Evolutionary conservation across 2,888 invertebrate genomes (phyloP).

Genomic region (Julus scanicus): DNA sequence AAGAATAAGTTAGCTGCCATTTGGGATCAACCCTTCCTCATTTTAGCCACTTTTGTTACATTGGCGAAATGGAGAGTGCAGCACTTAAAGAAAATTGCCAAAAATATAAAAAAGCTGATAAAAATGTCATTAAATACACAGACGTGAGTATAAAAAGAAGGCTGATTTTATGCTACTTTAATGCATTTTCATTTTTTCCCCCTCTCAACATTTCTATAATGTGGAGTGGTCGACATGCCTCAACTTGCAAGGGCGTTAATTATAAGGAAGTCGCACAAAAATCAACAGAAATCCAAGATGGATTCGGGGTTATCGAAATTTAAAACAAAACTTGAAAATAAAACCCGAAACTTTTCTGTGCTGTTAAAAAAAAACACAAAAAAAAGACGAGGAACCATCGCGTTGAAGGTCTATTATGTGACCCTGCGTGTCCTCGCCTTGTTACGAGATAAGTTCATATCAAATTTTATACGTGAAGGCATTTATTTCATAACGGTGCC

Average conservation of each 20-base stretch:
- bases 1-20: neutral
- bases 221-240: neutral
- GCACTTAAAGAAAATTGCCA: slow-evolving; percentile 10
- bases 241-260: neutral
- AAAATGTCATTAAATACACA: slow-evolving; percentile 14
- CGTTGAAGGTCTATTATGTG: neutral
- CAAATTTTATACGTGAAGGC: slow-evolving; percentile 14
- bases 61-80: neutral
- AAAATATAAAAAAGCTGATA: slow-evolving; percentile 14
- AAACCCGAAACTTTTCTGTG: neutral
- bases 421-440: slow-evolving; percentile 25
- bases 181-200: slow-evolving; percentile 26
- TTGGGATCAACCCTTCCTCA: slow-evolving; percentile 14
- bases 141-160: neutral
- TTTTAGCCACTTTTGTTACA: slow-evolving; percentile 21
- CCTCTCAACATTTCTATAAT: neutral
- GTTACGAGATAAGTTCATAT: neutral
- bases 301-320: slow-evolving; percentile 1
- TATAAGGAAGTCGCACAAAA: neutral
- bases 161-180: neutral
- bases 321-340: slow-evolving; percentile 13
- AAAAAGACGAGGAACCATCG: neutral
- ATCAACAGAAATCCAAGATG: slow-evolving; percentile 4
- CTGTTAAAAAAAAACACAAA: neutral
- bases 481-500: neutral